Percentiles rank a stretch among this genome's conserved stretches.
phyloP scores from a whole-genome alignment of 2,888 invertebrate genomes.

The Machimus atricapillus region DNA sequence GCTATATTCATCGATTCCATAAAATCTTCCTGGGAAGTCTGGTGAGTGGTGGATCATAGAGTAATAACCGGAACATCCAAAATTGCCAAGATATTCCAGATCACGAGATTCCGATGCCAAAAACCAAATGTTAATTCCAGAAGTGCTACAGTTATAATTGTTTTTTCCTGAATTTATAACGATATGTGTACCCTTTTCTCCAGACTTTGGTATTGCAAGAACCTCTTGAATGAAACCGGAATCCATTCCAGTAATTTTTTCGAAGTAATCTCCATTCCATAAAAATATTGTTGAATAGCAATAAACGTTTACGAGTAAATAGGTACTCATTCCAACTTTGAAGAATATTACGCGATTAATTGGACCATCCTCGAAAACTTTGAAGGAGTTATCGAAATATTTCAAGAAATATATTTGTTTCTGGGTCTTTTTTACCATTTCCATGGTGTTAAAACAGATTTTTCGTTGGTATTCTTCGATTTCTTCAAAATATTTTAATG shows the following conservation, averaged over 20 bases:
- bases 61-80: constrained; percentile 54
- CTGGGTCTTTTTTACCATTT: constrained; percentile 53
- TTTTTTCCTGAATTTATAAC: constrained; percentile 53
- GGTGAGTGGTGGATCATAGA: constrained; percentile 44
- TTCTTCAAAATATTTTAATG: not conserved
- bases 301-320: constrained; percentile 55
- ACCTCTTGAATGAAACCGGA: constrained; percentile 64
- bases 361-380: constrained; percentile 31
- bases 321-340: constrained; percentile 35
- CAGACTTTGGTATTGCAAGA: constrained; percentile 54
- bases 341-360: constrained; percentile 42
- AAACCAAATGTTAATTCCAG: constrained; percentile 54
- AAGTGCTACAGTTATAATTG: constrained; percentile 50
- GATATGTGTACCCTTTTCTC: constrained; percentile 54
- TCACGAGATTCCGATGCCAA: constrained; percentile 47
- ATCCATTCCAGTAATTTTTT: constrained; percentile 53
- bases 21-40: constrained; percentile 56
- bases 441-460: constrained; percentile 51
- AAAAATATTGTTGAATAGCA: constrained; percentile 63
- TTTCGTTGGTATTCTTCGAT: not conserved
- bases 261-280: constrained; percentile 58
- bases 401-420: constrained; percentile 63
- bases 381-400: constrained; percentile 62
- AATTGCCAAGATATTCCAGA: constrained; percentile 45
- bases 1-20: constrained; percentile 51